phyloP scores from a whole-genome alignment of 2,113 vertebrate genomes.

The Pelecanoides urinatrix region DNA sequence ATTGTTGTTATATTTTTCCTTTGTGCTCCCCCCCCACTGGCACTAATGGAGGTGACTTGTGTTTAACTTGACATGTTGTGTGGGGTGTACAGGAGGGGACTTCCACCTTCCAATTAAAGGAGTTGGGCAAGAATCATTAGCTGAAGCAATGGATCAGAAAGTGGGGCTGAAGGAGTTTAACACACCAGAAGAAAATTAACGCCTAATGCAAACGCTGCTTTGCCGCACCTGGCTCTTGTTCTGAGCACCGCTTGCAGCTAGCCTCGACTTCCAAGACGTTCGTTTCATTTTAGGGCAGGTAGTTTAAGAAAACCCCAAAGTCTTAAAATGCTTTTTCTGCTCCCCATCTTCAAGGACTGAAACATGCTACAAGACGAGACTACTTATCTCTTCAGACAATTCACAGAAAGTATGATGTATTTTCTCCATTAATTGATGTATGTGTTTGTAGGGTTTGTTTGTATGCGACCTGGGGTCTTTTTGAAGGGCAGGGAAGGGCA shows the following conservation, averaged over 20 bases:
- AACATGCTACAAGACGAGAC: neutral
- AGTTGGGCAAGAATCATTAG: conserved; percentile 25
- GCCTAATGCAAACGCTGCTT: neutral
- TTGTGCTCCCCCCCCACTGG: conserved; percentile 50
- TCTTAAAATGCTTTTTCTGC: neutral
- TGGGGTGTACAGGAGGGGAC: neutral
- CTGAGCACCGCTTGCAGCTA: neutral
- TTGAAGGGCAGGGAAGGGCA: neutral
- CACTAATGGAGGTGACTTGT: conserved; percentile 55
- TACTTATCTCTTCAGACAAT: neutral
- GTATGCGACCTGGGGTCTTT: neutral
- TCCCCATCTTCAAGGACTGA: conserved; percentile 9
- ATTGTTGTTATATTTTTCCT: conserved; percentile 58
- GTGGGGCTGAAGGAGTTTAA: neutral
- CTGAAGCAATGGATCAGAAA: conserved; percentile 2
- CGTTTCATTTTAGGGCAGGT: neutral
- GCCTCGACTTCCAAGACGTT: neutral
- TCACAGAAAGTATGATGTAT: neutral
- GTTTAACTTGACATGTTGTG: conserved; percentile 36
- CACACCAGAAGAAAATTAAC: neutral
- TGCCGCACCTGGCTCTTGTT: neutral
- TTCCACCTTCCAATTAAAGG: conserved; percentile 35
- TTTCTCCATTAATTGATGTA: conserved; percentile 15
- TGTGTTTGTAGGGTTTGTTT: neutral
- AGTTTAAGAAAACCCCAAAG: neutral